Evolutionary conservation across 2,113 vertebrate genomes (phyloP).

Genomic region (Poeciliopsis prolifica): DNA sequence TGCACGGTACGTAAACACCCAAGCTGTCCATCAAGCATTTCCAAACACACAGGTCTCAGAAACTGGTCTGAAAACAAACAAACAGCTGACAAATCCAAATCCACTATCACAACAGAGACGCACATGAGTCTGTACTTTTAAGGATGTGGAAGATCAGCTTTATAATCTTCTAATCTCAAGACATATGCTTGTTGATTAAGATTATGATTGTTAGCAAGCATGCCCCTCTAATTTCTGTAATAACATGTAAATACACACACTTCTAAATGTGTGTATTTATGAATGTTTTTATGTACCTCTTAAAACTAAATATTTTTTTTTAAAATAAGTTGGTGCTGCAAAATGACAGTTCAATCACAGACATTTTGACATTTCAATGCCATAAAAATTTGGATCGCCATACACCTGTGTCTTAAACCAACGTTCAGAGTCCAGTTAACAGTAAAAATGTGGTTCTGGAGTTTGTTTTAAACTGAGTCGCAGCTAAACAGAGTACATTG

Average conservation of each 20-base stretch:
- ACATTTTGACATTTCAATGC: not conserved
- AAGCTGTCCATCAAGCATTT: constrained; percentile 19
- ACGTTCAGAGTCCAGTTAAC: too few relatives aligned
- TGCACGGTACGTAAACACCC: constrained; percentile 14
- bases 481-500: too few relatives aligned
- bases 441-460: too few relatives aligned
- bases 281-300: too few relatives aligned
- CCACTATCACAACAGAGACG: constrained; percentile 10
- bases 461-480: too few relatives aligned
- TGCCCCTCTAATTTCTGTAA: not conserved
- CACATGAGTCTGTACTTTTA: not conserved
- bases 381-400: not conserved
- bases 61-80: constrained; percentile 54
- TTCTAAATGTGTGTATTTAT: too few relatives aligned
- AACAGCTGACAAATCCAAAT: constrained; percentile 18
- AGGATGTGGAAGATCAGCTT: not conserved
- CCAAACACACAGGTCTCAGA: constrained; percentile 4
- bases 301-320: too few relatives aligned
- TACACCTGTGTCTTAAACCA: too few relatives aligned
- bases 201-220: not conserved
- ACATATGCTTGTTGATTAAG: not conserved
- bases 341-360: not conserved
- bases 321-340: not conserved
- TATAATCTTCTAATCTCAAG: not conserved
- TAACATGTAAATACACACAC: not conserved